Evolutionary conservation across 2,113 vertebrate genomes (phyloP).

Genomic region (Odontesthes bonariensis): DNA sequence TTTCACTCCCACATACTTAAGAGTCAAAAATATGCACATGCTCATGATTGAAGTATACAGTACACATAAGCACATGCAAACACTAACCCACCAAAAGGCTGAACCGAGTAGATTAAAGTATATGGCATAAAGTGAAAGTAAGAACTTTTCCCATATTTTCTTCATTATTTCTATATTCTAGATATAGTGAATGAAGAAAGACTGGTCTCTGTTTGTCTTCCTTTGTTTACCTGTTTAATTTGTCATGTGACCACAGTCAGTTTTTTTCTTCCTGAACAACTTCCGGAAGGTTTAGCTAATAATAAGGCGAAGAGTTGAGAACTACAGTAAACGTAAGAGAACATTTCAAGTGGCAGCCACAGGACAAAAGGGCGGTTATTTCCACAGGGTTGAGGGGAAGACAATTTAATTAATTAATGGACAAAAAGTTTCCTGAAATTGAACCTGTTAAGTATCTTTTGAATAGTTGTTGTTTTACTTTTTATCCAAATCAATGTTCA

Average conservation of each 20-base stretch:
- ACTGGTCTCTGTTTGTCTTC: neutral
- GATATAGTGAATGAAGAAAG: neutral
- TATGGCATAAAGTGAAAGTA: slow-evolving; percentile 2
- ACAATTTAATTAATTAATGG: slow-evolving; percentile 76
- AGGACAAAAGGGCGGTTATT: slow-evolving; percentile 31
- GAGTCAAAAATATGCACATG: slow-evolving; percentile 63
- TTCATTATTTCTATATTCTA: neutral
- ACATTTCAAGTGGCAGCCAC: slow-evolving; percentile 42
- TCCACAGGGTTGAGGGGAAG: slow-evolving; percentile 23
- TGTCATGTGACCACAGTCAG: slow-evolving; percentile 23
- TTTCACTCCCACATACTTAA: slow-evolving; percentile 70
- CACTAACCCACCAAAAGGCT: slow-evolving; percentile 6
- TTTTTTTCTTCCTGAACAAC: slow-evolving; percentile 22
- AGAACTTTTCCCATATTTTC: slow-evolving; percentile 2
- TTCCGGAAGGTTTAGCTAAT: slow-evolving; percentile 47
- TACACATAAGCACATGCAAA: slow-evolving; percentile 19
- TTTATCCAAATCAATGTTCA: neutral
- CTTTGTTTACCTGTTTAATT: slow-evolving; percentile 45
- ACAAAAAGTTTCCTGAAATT: slow-evolving; percentile 67
- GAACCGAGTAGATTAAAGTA: slow-evolving; percentile 21
- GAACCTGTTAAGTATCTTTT: slow-evolving; percentile 65
- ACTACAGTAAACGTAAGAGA: slow-evolving; percentile 11
- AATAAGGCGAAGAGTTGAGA: slow-evolving; percentile 31
- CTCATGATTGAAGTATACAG: slow-evolving; percentile 36
- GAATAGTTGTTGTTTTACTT: no score